Evolutionary conservation across 1,140 invertebrate species (phyloP), one percentile per base, ranked within the genome.

Genomic region (Danaus plexippus): DNA sequence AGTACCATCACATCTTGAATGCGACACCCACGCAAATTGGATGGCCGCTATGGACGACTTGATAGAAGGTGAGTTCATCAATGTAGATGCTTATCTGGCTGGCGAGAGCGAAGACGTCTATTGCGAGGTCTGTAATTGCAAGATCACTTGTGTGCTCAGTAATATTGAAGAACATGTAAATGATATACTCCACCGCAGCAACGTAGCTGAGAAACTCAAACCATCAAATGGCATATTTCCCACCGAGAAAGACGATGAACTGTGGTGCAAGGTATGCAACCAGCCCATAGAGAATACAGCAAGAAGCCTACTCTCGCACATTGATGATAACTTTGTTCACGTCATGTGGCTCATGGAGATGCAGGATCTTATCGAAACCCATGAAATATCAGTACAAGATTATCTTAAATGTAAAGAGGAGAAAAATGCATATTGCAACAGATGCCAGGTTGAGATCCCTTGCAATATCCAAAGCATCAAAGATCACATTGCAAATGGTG

Each of bases 241-340:
- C 41, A 70, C 71, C 3, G 74, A 71, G 5, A 72, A 77, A 43
- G 60, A 73, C 15, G 65, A 73, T 22, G 75, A 79, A 44, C 54
- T 77, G 1, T 82, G 75, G 76, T 82, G 79, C 58, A 82, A 82
- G 64, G 55, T 82, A 4, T 82, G 79, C 47, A 63, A 79, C 58
- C 58, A 51, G 11, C 80, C 75, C 48, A 62, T 82, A 22, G 71
- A 75, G 0, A 74, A 79, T 22, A 64, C 66, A 2, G 64, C 70
- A 1, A 47, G 46, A 9, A 55, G 59, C 32, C 47, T 80, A 9
- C 50, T 79, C 9, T 61, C 73, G 5, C 80, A 83, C 46, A 73
- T 77, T 56, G 73, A 80, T 66, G 69, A 76, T 49, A 66, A 79
- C 57, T 57, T 63, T 2, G 49, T 64, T 8, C 80, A 83, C 55